These are phyloP conservation scores for Melolontha melolontha DNA, from an alignment of 2,888 invertebrate species.

Conservation along the genomic window DNA sequence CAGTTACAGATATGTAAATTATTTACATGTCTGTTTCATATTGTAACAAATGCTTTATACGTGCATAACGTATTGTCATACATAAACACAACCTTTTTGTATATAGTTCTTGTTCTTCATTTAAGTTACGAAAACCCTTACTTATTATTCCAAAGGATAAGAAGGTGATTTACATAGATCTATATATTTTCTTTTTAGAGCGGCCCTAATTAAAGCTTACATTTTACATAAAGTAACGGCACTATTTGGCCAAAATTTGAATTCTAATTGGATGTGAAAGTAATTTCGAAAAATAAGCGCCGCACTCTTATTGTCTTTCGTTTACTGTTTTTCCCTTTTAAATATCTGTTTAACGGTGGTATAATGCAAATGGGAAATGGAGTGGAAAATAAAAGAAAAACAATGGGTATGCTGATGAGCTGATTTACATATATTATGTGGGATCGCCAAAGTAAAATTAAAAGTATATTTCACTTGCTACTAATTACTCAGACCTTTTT, in stretches of 20 bases:
- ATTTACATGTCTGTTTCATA: no score
- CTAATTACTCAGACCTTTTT: neutral
- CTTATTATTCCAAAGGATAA: no score
- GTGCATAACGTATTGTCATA: no score
- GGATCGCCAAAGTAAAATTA: slow-evolving; percentile 1
- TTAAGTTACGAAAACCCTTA: no score
- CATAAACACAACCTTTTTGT: no score
- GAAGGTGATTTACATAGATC: no score
- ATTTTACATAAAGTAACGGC: slow-evolving; percentile 2
- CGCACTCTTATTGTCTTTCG: slow-evolving; percentile 27
- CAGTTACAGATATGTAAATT: no score
- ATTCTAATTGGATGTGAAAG: slow-evolving; percentile 29
- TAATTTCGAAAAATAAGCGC: slow-evolving; percentile 34
- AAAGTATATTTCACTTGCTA: neutral
- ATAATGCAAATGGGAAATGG: slow-evolving; percentile 18
- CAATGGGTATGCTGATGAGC: slow-evolving; percentile 21
- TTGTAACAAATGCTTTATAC: no score
- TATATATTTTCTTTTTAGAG: neutral
- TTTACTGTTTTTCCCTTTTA: slow-evolving; percentile 20
- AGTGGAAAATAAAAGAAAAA: slow-evolving; percentile 26
- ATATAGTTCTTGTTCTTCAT: no score
- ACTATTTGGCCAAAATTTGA: slow-evolving; percentile 32
- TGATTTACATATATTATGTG: slow-evolving; percentile 24
- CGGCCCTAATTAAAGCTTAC: neutral
- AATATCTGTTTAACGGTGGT: slow-evolving; percentile 27